These are phyloP conservation scores for Todiramphus chloris DNA, from an alignment of 2,113 vertebrate species.

Conservation along the genomic window DNA sequence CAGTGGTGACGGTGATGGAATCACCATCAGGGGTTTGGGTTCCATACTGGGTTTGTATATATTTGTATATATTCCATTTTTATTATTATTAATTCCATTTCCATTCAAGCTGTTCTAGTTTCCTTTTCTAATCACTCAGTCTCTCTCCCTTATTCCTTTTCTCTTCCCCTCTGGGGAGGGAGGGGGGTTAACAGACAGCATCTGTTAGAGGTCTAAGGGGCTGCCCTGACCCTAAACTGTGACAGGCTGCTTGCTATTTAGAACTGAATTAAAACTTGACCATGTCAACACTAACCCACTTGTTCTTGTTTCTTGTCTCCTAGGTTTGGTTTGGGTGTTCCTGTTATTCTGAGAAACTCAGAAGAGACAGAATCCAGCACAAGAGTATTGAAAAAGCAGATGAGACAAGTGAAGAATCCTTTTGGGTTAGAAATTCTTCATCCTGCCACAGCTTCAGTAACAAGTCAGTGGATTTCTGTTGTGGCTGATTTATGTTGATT, in stretches of 20 bases:
- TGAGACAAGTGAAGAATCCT: constrained; percentile 95
- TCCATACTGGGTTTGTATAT: too few species aligned
- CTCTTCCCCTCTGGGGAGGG: too few species aligned
- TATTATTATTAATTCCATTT: too few species aligned
- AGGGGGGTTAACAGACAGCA: too few species aligned
- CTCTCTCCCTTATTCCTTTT: too few species aligned
- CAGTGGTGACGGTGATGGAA: too few species aligned
- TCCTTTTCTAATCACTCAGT: too few species aligned
- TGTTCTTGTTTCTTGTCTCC: neutral
- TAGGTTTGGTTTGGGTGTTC: constrained; percentile 94
- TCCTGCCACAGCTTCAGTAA: constrained; percentile 75
- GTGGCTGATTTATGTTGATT: neutral
- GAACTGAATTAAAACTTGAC: neutral
- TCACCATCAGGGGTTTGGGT: too few species aligned
- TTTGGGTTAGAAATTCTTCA: constrained; percentile 84
- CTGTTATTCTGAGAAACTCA: constrained; percentile 90
- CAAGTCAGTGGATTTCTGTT: constrained; percentile 76
- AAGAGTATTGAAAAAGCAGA: constrained; percentile 84
- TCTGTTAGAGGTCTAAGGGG: too few species aligned
- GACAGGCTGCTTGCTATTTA: neutral
- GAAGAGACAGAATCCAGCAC: constrained; percentile 82
- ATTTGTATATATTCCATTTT: too few species aligned
- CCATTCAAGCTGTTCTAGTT: too few species aligned
- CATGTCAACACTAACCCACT: neutral
- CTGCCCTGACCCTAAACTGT: too few species aligned